These are phyloP conservation scores for Potamilus streckersoni DNA, from an alignment of 1,140 invertebrate species.

Conservation along the genomic window DNA sequence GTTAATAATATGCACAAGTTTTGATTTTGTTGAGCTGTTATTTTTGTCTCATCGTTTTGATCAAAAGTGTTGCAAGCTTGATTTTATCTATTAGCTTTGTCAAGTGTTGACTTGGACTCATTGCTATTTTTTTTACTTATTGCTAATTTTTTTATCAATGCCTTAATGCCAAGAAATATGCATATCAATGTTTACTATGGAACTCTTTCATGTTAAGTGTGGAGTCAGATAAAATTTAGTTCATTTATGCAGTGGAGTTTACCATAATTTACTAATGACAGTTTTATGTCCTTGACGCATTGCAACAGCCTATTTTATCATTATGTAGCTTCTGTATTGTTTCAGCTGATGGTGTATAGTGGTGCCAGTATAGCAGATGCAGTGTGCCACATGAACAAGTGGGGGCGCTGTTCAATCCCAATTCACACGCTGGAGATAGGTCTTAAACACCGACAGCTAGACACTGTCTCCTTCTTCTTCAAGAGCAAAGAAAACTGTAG, in stretches of 20 bases:
- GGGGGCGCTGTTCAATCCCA: conserved; percentile 59
- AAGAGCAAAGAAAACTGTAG: conserved; percentile 65
- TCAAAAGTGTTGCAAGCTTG: too few relatives aligned
- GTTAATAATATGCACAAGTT: too few relatives aligned
- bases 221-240: not conserved
- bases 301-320: not conserved
- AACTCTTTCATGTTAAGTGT: not conserved
- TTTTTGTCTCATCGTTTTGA: too few relatives aligned
- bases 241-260: not conserved
- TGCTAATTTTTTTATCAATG: too few relatives aligned
- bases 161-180: too few relatives aligned
- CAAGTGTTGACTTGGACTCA: too few relatives aligned
- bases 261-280: not conserved
- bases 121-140: too few relatives aligned
- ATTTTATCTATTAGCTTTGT: too few relatives aligned
- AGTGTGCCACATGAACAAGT: conserved; percentile 60
- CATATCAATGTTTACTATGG: not conserved
- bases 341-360: conserved; percentile 62
- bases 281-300: not conserved
- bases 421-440: conserved; percentile 57
- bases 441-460: conserved; percentile 65
- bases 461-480: conserved; percentile 66
- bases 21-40: too few relatives aligned
- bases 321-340: conserved; percentile 1
- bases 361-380: conserved; percentile 53